Evolutionary conservation across 2,888 invertebrate species (phyloP).

Genomic region (Ichneumoninae sp.): DNA sequence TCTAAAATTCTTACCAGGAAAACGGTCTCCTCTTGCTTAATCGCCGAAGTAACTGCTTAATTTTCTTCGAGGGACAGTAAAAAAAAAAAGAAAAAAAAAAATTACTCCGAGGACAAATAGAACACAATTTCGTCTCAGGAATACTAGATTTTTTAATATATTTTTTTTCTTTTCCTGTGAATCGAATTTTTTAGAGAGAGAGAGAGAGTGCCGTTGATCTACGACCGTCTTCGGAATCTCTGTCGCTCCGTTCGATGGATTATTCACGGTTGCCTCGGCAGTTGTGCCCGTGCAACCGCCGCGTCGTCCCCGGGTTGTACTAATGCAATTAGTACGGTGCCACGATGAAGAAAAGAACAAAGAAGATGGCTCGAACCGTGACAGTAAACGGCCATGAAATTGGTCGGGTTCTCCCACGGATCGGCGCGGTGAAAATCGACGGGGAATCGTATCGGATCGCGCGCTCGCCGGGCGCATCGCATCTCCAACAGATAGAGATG

Average conservation of each 20-base stretch:
- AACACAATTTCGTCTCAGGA: not conserved
- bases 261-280: conserved; percentile 43
- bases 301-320: conserved; percentile 38
- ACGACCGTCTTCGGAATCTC: not conserved
- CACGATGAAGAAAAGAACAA: conserved; percentile 65
- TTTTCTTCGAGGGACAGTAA: not conserved
- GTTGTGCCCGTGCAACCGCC: conserved; percentile 25
- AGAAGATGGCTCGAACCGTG: conserved; percentile 77
- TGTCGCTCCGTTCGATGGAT: conserved; percentile 32
- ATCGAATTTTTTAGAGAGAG: not conserved
- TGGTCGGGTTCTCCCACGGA: conserved; percentile 78
- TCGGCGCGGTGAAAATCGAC: conserved; percentile 51
- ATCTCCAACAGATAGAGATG: not conserved
- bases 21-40: not conserved
- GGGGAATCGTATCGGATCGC: conserved; percentile 61
- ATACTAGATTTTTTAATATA: not conserved
- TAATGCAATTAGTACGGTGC: conserved; percentile 78
- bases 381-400: conserved; percentile 80
- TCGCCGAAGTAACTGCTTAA: not conserved
- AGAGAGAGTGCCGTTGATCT: not conserved
- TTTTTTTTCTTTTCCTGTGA: not conserved
- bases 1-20: too few species aligned
- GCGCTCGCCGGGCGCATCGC: conserved; percentile 17
- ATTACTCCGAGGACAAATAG: not conserved
- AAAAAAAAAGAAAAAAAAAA: conserved; percentile 2